Base-by-base conservation (phyloP, 2,113 vertebrate species). In the Elachura formosa region DNA sequence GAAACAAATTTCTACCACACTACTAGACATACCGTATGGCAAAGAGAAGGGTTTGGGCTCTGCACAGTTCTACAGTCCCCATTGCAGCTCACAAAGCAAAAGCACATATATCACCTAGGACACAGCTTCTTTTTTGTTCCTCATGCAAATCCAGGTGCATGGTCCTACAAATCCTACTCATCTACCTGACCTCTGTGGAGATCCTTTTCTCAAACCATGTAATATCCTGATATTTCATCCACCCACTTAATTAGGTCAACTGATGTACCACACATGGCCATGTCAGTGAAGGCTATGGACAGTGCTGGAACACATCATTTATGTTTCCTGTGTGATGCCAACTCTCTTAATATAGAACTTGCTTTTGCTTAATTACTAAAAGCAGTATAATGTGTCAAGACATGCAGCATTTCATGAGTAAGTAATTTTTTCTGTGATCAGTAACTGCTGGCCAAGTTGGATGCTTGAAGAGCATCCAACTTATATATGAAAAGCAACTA, bases 81-180 rank as follows among this genome's bases (percentile, higher is more conserved):
- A 3, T 1, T 8, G 1, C 51, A 48, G 26, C n/a, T 89, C 61
- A 74, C 24, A 89, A 43, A 74, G 34, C 14, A 75, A 84, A 74
- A 67, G 11, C 33, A 81, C 0, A 0, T 19, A 11, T 43, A 63
- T 5, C 6, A 18, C 22, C 3, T 17, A 7, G 12, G 45, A 62
- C 6, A n/a, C 1, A 69, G 25, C 9, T 88, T 31, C 13, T 61
- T 72, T 59, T 84, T 33, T 25, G 61, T 63, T 49, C 5, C n/a
- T 78, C 12, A 31, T 36, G 25, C 55, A 72, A 84, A 64, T 68
- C 36, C n/a, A 61, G 10, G 10, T 23, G 8, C 26, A n/a, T 29
- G 16, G 51, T 54, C 48, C 24, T 67, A 55, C 12, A 51, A 15
- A 17, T 40, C 14, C 23, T 56, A 8, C 48, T 88, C 40, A 15